These are phyloP conservation scores for Phorcus lineatus DNA, from an alignment of 2,888 invertebrate genomes.

Conservation along the genomic window DNA sequence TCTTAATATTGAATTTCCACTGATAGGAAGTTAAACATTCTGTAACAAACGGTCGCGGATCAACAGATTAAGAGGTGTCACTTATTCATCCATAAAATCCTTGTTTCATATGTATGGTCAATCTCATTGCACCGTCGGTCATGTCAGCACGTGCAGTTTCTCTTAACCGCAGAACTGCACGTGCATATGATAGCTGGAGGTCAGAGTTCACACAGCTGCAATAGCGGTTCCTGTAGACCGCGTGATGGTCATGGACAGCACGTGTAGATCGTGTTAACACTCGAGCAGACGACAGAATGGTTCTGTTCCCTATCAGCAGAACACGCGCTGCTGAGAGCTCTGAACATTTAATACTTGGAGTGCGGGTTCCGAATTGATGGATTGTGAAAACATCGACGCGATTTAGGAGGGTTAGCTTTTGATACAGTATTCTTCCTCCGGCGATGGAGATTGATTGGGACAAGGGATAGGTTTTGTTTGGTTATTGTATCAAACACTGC, in stretches of 20 bases:
- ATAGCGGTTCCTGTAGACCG: background rate
- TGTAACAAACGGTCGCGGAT: no score
- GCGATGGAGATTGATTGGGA: background rate
- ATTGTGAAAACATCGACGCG: background rate
- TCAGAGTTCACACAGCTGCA: slow-evolving; percentile 17
- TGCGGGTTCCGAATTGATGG: background rate
- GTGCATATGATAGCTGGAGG: background rate
- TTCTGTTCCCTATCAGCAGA: background rate
- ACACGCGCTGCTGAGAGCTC: background rate
- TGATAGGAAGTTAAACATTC: no score
- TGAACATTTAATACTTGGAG: background rate
- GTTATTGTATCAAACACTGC: no score
- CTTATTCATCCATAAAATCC: no score
- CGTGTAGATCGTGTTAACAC: slow-evolving; percentile 9
- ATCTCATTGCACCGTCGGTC: background rate
- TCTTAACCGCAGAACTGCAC: background rate
- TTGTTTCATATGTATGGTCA: background rate
- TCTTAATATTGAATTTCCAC: no score
- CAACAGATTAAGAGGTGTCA: no score
- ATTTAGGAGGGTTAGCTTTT: background rate
- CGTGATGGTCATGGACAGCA: background rate
- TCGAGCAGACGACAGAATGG: background rate
- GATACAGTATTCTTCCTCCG: background rate
- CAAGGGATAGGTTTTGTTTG: no score
- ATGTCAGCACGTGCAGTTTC: background rate